Base-by-base conservation (phyloP, 2,113 vertebrate species). In the Indicator indicator region DNA sequence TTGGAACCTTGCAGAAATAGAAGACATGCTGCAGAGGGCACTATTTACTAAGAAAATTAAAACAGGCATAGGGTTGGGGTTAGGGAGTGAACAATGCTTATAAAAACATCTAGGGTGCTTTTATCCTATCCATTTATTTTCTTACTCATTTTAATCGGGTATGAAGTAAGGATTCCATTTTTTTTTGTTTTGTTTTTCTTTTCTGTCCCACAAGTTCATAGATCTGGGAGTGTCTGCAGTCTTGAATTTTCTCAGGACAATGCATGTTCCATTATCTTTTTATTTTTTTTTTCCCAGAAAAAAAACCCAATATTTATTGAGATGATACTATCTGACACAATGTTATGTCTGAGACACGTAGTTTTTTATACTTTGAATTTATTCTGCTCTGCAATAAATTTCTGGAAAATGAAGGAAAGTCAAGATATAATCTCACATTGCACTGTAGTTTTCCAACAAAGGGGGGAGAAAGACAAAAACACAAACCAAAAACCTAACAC, bases 21-120 rank as follows among this genome's bases (percentile, higher is more conserved):
- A 20, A 46, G 19, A 24, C 32, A 40, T 93, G 83, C 98, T 96
- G 96, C 93, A 98, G 98, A 96, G 97, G 97, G 97, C 97, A 95
- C 60, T 95, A 86, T 97, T 96, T 91, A 94, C 93, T 75, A 97
- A 95, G 94, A 88, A 90, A 97, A 96, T 88, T 80, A 32, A 90
- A 21, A 27, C 5, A 52, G 33, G 6, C 15, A 6, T 9, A 11
- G 0, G 13, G 14, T 5, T 46, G 9, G 30, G 14, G 23, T 68
- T 48, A 26, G 48, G 59, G 28, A 24, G 12, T 10, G 15, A 75
- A 19, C 9, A 5, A 6, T 3, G 9, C 42, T 70, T 69, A n/a
- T 38, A 50, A 55, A 88, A 83, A 12, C 32, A 78, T 20, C 3
- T 10, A 72, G 67, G 7, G 23, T n/a, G 14, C 54, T 74, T 86